Base-by-base conservation (phyloP, 2,888 invertebrate species). In the Harpalus rufipes region DNA sequence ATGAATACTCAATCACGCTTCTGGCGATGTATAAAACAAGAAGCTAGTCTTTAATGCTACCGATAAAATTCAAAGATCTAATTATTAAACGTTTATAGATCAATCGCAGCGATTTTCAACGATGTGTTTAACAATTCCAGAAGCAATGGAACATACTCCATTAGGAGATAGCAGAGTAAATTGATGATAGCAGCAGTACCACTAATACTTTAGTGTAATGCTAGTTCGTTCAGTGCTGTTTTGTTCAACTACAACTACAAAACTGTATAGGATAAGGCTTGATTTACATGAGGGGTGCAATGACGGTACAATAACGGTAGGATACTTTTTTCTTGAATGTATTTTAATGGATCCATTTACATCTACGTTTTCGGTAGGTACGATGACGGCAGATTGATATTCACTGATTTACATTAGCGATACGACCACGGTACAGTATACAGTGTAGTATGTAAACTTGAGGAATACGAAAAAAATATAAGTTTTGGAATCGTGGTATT, bases 41-140 rank as follows among this genome's bases (percentile, higher is more conserved):
- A 10, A 51, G 44, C 44, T 10, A 51, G 44, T 51, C 10, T 51
- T 51, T 51, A 51, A 12, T 12, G 44, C 44, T 8, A 5, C 32
- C 3, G 44, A 51, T 51, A 51, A 51, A 51, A 51, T 51, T 51
- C 10, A 51, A 51, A 51, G 44, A 51, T 51, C 44, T 51, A 51
- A 51, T 51, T 51, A 51, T 51, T 51, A 51, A 51, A 51, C 44
- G 44, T 10, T 51, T 51, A 51, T 51, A 51, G 44, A 8, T 51
- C 44, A 12, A 51, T 51, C 44, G 12, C 6, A 12, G 44, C 44
- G 12, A 51, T 51, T 51, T 51, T 51, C 44, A 51, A 10, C 12
- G 8, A 51, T 51, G 44, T 51, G 44, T 51, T 51, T 51, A 32
- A 51, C 44, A 51, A 51, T 51, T 51, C 44, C 44, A 51, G 44